These are phyloP conservation scores for Plutella xylostella DNA, from an alignment of 2,888 invertebrate species.

Conservation along the genomic window DNA sequence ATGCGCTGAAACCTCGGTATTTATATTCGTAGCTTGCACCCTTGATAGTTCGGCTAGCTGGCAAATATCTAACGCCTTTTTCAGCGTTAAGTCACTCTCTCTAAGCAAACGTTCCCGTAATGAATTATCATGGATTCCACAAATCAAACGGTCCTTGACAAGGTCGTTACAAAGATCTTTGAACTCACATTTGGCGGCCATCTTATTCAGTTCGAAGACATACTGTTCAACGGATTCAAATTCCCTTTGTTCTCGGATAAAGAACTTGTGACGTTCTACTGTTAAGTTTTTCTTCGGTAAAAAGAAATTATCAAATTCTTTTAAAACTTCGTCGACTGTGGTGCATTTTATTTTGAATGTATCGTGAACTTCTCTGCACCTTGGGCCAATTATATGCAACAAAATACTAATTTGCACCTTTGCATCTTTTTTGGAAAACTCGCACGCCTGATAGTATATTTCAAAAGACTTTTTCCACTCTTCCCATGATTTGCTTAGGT, in stretches of 20 bases:
- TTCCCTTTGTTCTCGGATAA: slow-evolving; percentile 5
- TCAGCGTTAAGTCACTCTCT: neutral
- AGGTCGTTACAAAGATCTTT: slow-evolving; percentile 2
- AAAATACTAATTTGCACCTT: slow-evolving; percentile 4
- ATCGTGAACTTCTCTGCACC: neutral
- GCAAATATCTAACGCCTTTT: slow-evolving; percentile 3
- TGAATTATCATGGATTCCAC: slow-evolving; percentile 1
- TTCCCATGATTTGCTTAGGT: slow-evolving; percentile 8
- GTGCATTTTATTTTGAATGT: neutral
- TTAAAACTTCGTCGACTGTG: neutral
- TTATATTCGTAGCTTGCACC: neutral
- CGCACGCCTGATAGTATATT: neutral
- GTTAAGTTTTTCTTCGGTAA: slow-evolving; percentile 7
- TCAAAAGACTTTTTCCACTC: slow-evolving; percentile 8
- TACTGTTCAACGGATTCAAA: slow-evolving; percentile 4
- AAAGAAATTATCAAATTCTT: neutral
- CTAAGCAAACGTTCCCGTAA: slow-evolving; percentile 3
- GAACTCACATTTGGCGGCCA: slow-evolving; percentile 5
- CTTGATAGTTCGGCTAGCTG: slow-evolving; percentile 1
- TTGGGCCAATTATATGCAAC: slow-evolving; percentile 1
- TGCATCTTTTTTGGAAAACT: neutral
- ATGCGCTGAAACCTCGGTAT: neutral
- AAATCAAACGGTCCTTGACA: slow-evolving; percentile 2
- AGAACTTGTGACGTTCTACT: slow-evolving; percentile 5
- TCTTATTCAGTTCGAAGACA: slow-evolving; percentile 2